Conservation (phyloP, 2,113 vertebrate species). For the Callorhinus ursinus region DNA sequence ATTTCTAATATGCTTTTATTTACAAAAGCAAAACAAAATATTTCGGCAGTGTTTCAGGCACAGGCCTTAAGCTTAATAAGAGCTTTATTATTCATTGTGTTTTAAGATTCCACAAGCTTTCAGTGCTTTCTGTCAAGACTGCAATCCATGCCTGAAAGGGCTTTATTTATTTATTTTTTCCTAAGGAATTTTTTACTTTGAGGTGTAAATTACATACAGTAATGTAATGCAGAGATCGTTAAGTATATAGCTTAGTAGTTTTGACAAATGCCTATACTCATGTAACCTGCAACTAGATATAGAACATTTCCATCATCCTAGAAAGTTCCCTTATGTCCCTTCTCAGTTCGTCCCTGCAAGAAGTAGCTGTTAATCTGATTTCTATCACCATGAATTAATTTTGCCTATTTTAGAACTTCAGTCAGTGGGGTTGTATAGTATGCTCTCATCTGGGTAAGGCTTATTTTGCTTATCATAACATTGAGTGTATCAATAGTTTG, state of each 20-base stretch:
- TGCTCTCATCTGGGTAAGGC: background rate
- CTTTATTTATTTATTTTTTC: background rate
- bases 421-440: background rate
- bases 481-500: background rate
- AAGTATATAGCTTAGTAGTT: background rate
- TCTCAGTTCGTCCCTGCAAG: background rate
- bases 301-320: background rate
- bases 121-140: background rate
- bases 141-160: background rate
- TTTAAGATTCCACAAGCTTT: background rate
- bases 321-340: background rate
- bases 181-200: background rate
- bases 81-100: background rate
- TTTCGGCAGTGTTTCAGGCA: background rate
- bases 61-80: background rate
- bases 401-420: background rate
- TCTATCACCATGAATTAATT: background rate
- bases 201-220: background rate
- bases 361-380: background rate
- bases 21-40: background rate
- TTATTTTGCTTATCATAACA: background rate
- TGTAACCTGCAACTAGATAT: background rate
- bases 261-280: background rate
- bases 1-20: conserved; percentile 2
- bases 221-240: background rate